Evolutionary conservation across 1,140 invertebrate genomes (phyloP).

Genomic region (Megalonaias nervosa): DNA sequence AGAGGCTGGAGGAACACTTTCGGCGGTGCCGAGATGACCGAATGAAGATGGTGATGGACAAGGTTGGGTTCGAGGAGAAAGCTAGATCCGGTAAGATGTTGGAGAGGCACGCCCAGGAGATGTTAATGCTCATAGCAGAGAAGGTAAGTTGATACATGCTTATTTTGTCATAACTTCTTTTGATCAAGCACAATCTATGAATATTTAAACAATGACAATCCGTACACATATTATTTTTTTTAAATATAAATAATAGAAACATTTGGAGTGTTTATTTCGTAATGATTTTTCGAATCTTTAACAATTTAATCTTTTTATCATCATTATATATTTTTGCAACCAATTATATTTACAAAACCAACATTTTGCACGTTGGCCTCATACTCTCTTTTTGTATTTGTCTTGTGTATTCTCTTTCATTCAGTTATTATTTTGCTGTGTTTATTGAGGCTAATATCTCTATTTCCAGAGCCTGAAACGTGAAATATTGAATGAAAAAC

Average conservation of each 20-base stretch:
- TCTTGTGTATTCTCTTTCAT: neutral
- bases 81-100: slow-evolving; percentile 60
- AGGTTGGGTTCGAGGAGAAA: slow-evolving; percentile 63
- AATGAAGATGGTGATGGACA: slow-evolving; percentile 57
- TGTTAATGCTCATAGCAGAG: slow-evolving; percentile 63
- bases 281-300: too few relatives aligned
- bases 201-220: neutral
- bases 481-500: too few relatives aligned
- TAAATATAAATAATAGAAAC: too few relatives aligned
- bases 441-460: neutral
- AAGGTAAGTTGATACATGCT: slow-evolving; percentile 45
- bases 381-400: neutral
- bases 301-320: too few relatives aligned
- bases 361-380: neutral
- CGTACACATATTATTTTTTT: neutral
- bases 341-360: neutral
- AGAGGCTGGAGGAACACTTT: slow-evolving; percentile 66
- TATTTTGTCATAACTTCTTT: neutral
- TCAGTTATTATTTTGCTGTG: neutral
- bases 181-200: neutral
- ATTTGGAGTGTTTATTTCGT: too few relatives aligned
- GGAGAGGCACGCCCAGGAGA: slow-evolving; percentile 64
- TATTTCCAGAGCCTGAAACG: neutral
- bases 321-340: too few relatives aligned
- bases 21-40: slow-evolving; percentile 57